Base-by-base conservation (phyloP, 2,888 invertebrate species). In the Penaeus monodon region DNA sequence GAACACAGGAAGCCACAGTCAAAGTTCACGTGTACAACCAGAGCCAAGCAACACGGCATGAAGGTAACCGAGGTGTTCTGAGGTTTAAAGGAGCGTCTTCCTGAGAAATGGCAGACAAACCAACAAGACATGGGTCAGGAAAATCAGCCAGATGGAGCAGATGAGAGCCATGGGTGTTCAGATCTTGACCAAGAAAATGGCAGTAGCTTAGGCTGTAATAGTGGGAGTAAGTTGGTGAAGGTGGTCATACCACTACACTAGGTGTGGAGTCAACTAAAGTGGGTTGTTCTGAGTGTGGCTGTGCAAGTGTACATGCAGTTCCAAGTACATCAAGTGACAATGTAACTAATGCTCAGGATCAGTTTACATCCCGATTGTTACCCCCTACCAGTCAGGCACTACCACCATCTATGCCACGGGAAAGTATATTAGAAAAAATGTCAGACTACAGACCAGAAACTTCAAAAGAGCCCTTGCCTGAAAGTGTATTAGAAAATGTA, bases 1-100 rank as follows among this genome's bases (percentile, higher is more conserved):
- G 66, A 44, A 68, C n/a, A 6, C 73, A 77, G 38, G 89, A 89
- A 76, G 86, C 84, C 29, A 74, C 85, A 33, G 88, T 89, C 12
- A 82, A 89, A 57, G 88, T 89, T 33, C 89, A 89, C 68, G 88
- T 89, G 38, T 89, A 89, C 63, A 89, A 88, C 57, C 84, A 88
- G 38, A 88, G 80, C 38, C 84, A 86, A 68, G 77, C 86, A 22
- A 81, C 65, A 24, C 84, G 83, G 24, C 86, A 81, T 27, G 85
- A 86, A 70, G 88, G 79, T n/a, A 83, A 44, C 22, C 64, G 85
- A 7, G 82, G 89, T 63, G 80, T 88, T 24, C 82, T 89, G 27
- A 78, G 88, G 44, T 88, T 87, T n/a, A 88, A n/a, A 89, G 64
- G 89, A 89, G 57, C 76, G 88, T 14, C 78, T 80, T 6, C 88